Conservation (phyloP, 2,888 invertebrate species). For the Oscheius onirici region DNA sequence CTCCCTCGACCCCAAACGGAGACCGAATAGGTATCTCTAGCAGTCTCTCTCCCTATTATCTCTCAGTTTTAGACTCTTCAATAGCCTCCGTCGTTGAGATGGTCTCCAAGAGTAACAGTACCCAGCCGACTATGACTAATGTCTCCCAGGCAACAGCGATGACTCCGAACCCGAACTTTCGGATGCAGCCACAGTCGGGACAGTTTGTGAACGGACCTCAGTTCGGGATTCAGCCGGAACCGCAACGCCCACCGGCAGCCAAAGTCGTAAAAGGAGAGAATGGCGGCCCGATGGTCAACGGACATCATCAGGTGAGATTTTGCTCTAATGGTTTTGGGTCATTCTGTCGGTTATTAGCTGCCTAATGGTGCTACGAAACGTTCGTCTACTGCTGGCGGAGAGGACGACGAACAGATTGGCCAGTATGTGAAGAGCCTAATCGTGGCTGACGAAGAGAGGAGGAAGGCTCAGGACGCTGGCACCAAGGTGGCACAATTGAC, state of each 20-base stretch:
- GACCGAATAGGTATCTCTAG: constrained; percentile 22
- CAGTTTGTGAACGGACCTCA: constrained; percentile 1
- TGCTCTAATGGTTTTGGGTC: not conserved
- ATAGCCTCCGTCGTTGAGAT: constrained; percentile 34
- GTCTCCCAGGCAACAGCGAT: constrained; percentile 14
- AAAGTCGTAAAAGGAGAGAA: not conserved
- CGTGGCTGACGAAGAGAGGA: constrained; percentile 13
- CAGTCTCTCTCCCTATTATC: not conserved
- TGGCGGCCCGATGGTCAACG: not conserved
- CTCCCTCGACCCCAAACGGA: constrained; percentile 24
- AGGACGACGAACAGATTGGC: constrained; percentile 23
- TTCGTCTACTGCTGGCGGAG: constrained; percentile 7
- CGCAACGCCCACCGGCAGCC: not conserved
- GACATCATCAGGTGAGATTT: constrained; percentile 9
- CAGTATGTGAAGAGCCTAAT: constrained; percentile 25
- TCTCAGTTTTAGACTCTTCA: constrained; percentile 25
- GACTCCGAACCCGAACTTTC: not conserved
- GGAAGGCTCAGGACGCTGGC: constrained; percentile 14
- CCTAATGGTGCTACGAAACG: constrained; percentile 15
- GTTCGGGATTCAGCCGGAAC: constrained; percentile 1
- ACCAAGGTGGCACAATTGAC: constrained; percentile 1
- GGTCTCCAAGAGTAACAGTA: constrained; percentile 27
- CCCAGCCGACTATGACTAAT: constrained; percentile 29
- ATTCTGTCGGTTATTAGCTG: constrained; percentile 1
- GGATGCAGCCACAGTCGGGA: not conserved